phyloP scores from a whole-genome alignment of 2,797 vertebrate species.

The Alfaro cultratus region DNA sequence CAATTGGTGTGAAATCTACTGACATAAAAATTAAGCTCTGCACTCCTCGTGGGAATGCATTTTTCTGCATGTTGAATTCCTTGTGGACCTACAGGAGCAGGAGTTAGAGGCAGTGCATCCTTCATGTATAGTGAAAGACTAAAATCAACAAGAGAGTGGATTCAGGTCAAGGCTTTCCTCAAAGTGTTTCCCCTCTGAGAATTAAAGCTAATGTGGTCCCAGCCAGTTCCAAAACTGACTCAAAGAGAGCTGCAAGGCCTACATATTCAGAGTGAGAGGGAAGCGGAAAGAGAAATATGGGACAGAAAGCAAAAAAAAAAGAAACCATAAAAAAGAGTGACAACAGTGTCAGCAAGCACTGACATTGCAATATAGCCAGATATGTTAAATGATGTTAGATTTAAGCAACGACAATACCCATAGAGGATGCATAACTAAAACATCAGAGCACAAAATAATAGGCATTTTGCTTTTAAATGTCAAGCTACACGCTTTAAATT shows the following conservation, averaged over 20 bases:
- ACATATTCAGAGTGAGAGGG: constrained; percentile 40
- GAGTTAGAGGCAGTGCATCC: constrained; percentile 1
- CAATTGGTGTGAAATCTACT: constrained; percentile 28
- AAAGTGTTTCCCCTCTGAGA: constrained; percentile 45
- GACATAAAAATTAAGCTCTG: constrained; percentile 13
- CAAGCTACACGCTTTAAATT: neutral
- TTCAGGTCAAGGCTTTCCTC: constrained; percentile 34
- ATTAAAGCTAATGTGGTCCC: constrained; percentile 41
- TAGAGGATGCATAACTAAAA: neutral
- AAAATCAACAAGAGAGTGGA: constrained; percentile 27
- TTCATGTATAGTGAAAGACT: constrained; percentile 24
- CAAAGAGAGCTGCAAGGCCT: constrained; percentile 50
- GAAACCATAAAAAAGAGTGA: neutral
- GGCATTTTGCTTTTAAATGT: neutral
- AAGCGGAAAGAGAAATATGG: constrained; percentile 3
- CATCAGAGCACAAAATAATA: neutral
- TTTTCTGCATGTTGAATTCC: constrained; percentile 30
- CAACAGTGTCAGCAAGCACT: neutral
- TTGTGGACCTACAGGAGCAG: constrained; percentile 11
- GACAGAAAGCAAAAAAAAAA: constrained; percentile 4
- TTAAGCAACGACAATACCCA: neutral
- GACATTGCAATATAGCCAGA: neutral
- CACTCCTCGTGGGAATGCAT: constrained; percentile 1
- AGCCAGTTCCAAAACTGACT: constrained; percentile 53
- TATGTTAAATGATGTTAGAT: neutral